phyloP scores from a whole-genome alignment of 2,113 vertebrate species.

The Brachirus orientalis region DNA sequence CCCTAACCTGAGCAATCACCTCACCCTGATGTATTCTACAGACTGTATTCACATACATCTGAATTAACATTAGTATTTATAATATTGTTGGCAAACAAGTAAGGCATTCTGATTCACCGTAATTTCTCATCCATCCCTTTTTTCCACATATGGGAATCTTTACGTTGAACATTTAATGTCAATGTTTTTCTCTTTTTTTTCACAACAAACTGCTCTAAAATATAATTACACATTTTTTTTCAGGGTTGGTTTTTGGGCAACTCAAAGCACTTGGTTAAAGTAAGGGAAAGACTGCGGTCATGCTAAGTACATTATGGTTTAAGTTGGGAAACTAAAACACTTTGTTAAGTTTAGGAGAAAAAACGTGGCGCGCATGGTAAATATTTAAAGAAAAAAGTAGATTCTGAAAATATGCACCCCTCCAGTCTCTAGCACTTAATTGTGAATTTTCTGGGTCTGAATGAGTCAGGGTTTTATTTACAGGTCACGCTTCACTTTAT shows the following conservation, averaged over 20 bases:
- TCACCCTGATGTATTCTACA: not conserved
- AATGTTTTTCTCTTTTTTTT: not conserved
- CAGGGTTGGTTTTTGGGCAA: constrained; percentile 27
- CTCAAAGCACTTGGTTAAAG: constrained; percentile 23
- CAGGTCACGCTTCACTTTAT: too few relatives aligned
- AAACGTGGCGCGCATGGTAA: constrained; percentile 10
- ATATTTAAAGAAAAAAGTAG: too few relatives aligned
- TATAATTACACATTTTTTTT: constrained; percentile 30
- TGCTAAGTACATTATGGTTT: constrained; percentile 43
- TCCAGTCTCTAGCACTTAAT: too few relatives aligned
- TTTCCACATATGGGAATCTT: not conserved
- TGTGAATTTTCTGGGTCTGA: too few relatives aligned
- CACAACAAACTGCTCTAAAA: constrained; percentile 2
- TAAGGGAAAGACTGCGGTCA: constrained; percentile 45
- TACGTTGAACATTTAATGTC: not conserved
- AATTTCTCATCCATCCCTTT: not conserved
- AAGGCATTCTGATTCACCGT: not conserved
- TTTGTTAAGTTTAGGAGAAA: constrained; percentile 39
- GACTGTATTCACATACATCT: not conserved
- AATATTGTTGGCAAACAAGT: not conserved
- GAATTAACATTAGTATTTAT: not conserved
- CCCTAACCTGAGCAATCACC: constrained; percentile 7
- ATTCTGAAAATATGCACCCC: constrained; percentile 5
- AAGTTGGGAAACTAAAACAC: constrained; percentile 38
- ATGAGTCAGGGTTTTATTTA: too few relatives aligned